Base-by-base conservation (phyloP, 2,888 invertebrate genomes). In the Caenorhabditis macrosperma region DNA sequence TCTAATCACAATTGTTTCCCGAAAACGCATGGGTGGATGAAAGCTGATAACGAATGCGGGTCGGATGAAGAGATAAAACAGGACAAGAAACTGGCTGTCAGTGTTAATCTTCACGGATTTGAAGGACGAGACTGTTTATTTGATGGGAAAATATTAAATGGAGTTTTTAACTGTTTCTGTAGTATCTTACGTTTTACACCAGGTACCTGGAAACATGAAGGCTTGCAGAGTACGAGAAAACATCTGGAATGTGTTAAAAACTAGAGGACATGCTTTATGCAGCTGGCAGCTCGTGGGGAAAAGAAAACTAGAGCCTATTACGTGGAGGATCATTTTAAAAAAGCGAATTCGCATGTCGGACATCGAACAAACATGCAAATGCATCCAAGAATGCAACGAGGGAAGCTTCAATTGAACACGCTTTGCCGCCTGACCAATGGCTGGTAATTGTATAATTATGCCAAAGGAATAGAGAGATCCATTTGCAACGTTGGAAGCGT, bases 391-490 rank as follows among this genome's bases (percentile, higher is more conserved):
- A 44, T 44, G 44, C 44, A 44, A 20, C n/a, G 20, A 44, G n/a
- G 9, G 44, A 44, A 44, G 20, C 44, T 17, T 44, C 44, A 54
- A 54, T 54, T 54, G 28, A 28, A 28, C 20, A 28, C 24, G 26
- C 24, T 33, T 38, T 48, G 9, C 35, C 26, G 48, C 28, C 38
- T 69, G 68, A 68, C 69, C 69, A 60, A 38, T 69, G 57, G 67
- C 35, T 50, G 57, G 72, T 72, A 72, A 72, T 72, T 72, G 63
- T 48, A 64, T 72, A 72, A 63, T 63, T 72, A 72, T 72, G 72
- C 72, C 72, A 72, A 41, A 50, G 5, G 44, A 20, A 50, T 1
- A 15, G 1, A 24, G 48, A 22, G 61, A 61, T 71, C 71, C 71
- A 71, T 71, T 71, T 71, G 60, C 71, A 46, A 38, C 33, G n/a